Conservation (phyloP, 2,797 vertebrate species). For the Crotalus adamanteus region DNA sequence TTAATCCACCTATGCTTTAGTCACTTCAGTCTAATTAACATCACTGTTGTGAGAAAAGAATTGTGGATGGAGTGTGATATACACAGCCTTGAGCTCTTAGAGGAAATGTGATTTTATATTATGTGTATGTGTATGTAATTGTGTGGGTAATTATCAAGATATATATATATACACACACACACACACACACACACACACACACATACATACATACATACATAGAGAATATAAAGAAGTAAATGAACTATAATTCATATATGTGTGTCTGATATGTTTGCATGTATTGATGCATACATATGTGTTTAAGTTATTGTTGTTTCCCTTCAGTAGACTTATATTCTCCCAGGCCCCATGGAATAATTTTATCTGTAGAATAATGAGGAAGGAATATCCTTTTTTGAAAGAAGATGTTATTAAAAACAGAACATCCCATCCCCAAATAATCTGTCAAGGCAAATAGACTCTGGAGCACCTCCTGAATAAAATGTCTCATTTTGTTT, state of each 20-base stretch:
- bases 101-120: not conserved
- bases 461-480: not conserved
- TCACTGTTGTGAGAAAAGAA: not conserved
- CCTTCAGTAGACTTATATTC: not conserved
- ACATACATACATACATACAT: too few relatives aligned
- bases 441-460: not conserved
- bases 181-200: rapidly evolving
- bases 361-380: rapidly evolving
- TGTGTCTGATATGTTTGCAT: too few relatives aligned
- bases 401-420: not conserved
- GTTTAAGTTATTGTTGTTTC: not conserved
- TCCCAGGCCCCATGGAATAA: not conserved
- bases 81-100: not conserved
- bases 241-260: not conserved
- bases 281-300: not conserved
- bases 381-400: not conserved
- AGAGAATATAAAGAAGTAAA: not conserved
- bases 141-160: too few relatives aligned
- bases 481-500: not conserved
- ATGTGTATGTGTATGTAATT: too few relatives aligned
- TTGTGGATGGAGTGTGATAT: not conserved
- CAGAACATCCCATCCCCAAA: not conserved
- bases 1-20: not conserved
- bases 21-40: not conserved
- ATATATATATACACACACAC: too few relatives aligned